phyloP scores from a whole-genome alignment of 2,797 vertebrate species.

The Clarias platycephalus region DNA sequence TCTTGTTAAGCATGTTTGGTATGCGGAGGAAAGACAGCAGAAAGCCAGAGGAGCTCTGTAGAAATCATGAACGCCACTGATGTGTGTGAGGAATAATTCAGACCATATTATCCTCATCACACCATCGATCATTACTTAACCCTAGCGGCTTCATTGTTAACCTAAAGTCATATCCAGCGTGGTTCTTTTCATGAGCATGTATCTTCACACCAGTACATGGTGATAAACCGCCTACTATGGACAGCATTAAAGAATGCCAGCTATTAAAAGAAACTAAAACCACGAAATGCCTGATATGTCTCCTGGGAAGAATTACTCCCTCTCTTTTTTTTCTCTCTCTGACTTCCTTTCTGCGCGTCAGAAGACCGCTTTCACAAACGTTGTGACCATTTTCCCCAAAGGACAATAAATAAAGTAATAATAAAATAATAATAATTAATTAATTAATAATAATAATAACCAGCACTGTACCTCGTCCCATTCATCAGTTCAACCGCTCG shows the following conservation, averaged over 20 bases:
- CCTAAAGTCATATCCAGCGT: conserved; percentile 2
- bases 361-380: neutral
- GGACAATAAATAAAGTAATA: neutral
- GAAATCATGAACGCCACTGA: neutral
- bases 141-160: neutral
- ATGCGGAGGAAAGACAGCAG: neutral
- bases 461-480: conserved; percentile 67
- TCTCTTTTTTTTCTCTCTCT: neutral
- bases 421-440: too few relatives aligned
- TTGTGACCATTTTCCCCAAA: neutral
- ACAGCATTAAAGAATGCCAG: neutral
- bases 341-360: neutral
- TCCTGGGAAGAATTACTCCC: neutral
- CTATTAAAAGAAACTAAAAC: neutral
- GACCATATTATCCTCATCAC: neutral
- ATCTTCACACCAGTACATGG: neutral
- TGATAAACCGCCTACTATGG: neutral
- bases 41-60: neutral
- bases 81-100: neutral
- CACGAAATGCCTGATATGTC: too few relatives aligned
- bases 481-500: conserved; percentile 65
- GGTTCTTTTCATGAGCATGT: conserved; percentile 31
- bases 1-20: neutral
- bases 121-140: neutral
- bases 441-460: neutral